These are phyloP conservation scores for Chunga burmeisteri DNA, from an alignment of 2,113 vertebrate genomes.

Conservation along the genomic window DNA sequence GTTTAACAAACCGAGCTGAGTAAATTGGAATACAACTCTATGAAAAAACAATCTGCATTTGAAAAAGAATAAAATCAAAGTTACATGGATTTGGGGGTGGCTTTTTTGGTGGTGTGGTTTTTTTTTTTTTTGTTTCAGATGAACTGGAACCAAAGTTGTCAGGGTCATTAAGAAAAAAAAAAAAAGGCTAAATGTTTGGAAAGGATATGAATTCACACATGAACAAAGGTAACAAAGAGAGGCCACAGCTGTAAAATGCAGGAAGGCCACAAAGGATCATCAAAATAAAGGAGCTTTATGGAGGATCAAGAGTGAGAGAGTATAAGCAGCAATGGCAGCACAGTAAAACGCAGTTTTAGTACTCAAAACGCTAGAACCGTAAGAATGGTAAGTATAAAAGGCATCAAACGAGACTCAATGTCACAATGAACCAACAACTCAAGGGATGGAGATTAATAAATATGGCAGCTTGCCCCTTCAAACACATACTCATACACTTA, in stretches of 20 bases:
- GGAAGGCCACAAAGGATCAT: slow-evolving; percentile 58
- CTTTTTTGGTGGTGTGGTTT: background rate
- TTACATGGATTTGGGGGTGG: background rate
- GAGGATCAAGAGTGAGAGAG: slow-evolving; percentile 53
- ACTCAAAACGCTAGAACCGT: slow-evolving; percentile 29
- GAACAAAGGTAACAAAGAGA: slow-evolving; percentile 68
- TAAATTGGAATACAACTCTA: slow-evolving; percentile 53
- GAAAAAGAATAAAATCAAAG: slow-evolving; percentile 58
- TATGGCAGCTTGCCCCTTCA: background rate
- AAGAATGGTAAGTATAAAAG: slow-evolving; percentile 41
- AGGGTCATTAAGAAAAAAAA: background rate
- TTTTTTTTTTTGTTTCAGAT: background rate
- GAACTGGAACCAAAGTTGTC: slow-evolving; percentile 66
- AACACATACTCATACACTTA: background rate
- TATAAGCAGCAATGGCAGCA: slow-evolving; percentile 65
- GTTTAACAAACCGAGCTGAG: slow-evolving; percentile 61
- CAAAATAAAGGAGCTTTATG: slow-evolving; percentile 67
- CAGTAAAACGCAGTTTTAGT: slow-evolving; percentile 62
- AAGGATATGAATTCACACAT: slow-evolving; percentile 70
- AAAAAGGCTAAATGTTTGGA: slow-evolving; percentile 71
- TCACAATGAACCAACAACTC: slow-evolving; percentile 50
- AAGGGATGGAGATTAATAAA: background rate
- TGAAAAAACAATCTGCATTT: slow-evolving; percentile 77
- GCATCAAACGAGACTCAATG: slow-evolving; percentile 21
- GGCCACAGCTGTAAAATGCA: slow-evolving; percentile 64